These are phyloP conservation scores for Philypnodon macrostomus DNA, from an alignment of 2,797 vertebrate species.

Conservation along the genomic window DNA sequence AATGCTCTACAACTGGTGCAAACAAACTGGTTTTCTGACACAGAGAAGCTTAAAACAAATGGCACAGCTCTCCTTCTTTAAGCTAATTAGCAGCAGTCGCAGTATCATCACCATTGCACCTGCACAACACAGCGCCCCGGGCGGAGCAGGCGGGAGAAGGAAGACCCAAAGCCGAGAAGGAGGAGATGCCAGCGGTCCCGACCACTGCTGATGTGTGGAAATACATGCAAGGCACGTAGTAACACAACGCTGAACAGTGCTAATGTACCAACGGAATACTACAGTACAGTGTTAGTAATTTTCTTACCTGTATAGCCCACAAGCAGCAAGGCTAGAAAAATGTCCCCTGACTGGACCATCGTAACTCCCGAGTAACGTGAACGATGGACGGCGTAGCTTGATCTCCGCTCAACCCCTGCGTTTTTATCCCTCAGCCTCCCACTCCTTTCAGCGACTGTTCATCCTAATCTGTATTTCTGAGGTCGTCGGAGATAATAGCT, in stretches of 20 bases:
- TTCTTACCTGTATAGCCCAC: slow-evolving; percentile 72
- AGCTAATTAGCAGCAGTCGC: slow-evolving; percentile 64
- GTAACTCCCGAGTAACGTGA: slow-evolving; percentile 63
- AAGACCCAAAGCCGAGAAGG: slow-evolving; percentile 23
- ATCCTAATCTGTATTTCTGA: slow-evolving; percentile 44
- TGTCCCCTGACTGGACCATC: slow-evolving; percentile 70
- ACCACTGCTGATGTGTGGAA: slow-evolving; percentile 9
- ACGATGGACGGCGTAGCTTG: slow-evolving; percentile 48
- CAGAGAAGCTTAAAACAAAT: slow-evolving; percentile 17
- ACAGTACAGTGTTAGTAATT: neutral
- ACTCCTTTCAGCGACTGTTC: slow-evolving; percentile 43
- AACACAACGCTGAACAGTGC: neutral
- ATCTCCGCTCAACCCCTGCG: slow-evolving; percentile 39
- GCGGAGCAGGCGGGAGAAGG: slow-evolving; percentile 37
- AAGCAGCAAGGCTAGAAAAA: slow-evolving; percentile 65
- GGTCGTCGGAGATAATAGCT: slow-evolving; percentile 34
- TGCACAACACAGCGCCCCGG: slow-evolving; percentile 44
- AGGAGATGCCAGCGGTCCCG: slow-evolving; percentile 39
- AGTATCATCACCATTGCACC: slow-evolving; percentile 51
- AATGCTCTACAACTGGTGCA: slow-evolving; percentile 2
- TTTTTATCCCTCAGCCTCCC: slow-evolving; percentile 23
- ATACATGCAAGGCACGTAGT: neutral
- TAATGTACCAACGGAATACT: neutral
- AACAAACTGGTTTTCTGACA: slow-evolving; percentile 13
- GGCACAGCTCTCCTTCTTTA: slow-evolving; percentile 18